Conservation (phyloP, 2,113 vertebrate genomes). For the Stercorarius parasiticus region DNA sequence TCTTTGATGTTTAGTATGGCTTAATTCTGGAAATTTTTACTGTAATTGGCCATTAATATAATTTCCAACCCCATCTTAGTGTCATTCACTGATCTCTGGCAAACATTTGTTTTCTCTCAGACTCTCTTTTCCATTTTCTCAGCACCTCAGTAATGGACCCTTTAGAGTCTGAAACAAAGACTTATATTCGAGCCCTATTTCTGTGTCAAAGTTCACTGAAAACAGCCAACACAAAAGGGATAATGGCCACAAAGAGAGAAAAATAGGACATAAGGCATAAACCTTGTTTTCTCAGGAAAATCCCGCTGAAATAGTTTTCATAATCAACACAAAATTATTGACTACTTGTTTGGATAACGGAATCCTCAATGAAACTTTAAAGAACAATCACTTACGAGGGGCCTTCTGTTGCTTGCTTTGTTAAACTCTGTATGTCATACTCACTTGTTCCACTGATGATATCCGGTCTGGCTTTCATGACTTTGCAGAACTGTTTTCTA, state of each 20-base stretch:
- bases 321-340: neutral
- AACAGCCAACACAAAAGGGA: neutral
- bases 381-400: neutral
- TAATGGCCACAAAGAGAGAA: neutral
- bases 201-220: neutral
- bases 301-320: neutral
- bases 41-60: neutral
- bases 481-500: slow-evolving; percentile 79
- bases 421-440: slow-evolving; percentile 11
- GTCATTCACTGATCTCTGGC: neutral
- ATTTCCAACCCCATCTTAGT: neutral
- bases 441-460: slow-evolving; percentile 79
- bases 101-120: neutral
- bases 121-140: neutral
- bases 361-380: neutral
- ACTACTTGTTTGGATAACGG: neutral
- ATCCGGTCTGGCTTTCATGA: slow-evolving; percentile 77
- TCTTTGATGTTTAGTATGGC: neutral
- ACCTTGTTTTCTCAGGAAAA: neutral
- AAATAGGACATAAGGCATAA: neutral
- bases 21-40: neutral
- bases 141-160: neutral
- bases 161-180: neutral
- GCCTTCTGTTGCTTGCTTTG: neutral
- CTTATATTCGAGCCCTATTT: neutral